These are phyloP conservation scores for Apocheima hispidaria DNA, from an alignment of 2,888 invertebrate species.

Conservation along the genomic window DNA sequence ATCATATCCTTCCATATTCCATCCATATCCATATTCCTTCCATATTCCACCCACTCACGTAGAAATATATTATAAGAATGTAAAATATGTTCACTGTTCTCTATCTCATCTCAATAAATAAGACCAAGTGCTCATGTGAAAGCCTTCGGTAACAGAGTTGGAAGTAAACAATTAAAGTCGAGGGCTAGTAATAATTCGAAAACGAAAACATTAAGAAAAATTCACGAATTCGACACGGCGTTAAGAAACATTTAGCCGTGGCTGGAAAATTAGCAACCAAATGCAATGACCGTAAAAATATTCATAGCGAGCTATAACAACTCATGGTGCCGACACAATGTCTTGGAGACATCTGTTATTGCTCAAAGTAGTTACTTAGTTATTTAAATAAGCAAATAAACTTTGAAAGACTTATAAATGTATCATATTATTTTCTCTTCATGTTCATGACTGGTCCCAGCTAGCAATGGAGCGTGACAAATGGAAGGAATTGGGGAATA, in stretches of 20 bases:
- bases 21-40: too few relatives aligned
- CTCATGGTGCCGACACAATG: slow-evolving; percentile 26
- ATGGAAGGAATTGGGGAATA: too few relatives aligned
- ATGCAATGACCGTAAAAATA: slow-evolving; percentile 32
- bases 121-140: too few relatives aligned
- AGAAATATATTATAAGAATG: too few relatives aligned
- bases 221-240: slow-evolving; percentile 23
- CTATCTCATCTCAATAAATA: too few relatives aligned
- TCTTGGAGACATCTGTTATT: slow-evolving; percentile 12
- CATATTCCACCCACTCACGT: too few relatives aligned
- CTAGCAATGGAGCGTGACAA: too few relatives aligned
- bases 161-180: not conserved
- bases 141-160: not conserved
- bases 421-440: too few relatives aligned
- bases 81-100: too few relatives aligned
- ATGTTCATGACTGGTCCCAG: too few relatives aligned
- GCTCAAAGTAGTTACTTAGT: not conserved
- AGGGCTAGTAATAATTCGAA: not conserved
- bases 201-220: slow-evolving; percentile 13
- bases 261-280: slow-evolving; percentile 21
- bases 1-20: too few relatives aligned
- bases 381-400: not conserved
- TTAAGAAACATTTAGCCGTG: slow-evolving; percentile 25
- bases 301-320: slow-evolving; percentile 17
- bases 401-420: not conserved